phyloP scores from a whole-genome alignment of 1,140 invertebrate species.

The Aphaenogaster rudis region DNA sequence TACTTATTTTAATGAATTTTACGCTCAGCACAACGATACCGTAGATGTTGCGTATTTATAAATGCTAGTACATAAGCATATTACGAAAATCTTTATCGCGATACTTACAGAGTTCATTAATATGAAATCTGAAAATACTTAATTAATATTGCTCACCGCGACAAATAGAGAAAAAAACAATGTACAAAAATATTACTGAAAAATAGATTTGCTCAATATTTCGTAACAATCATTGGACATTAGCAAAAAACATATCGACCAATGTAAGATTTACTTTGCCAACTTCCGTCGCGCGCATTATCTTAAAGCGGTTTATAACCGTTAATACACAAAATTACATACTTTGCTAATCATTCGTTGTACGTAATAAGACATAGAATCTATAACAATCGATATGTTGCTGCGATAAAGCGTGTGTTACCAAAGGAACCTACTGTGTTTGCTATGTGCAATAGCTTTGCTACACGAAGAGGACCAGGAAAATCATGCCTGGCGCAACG shows the following conservation, averaged over 20 bases:
- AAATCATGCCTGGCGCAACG: background rate
- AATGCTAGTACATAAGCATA: background rate
- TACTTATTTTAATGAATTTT: slow-evolving; percentile 53
- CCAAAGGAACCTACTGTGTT: background rate
- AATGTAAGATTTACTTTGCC: slow-evolving; percentile 21
- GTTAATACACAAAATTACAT: background rate
- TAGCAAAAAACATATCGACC: background rate
- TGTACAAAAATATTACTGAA: background rate
- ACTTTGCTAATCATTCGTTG: background rate
- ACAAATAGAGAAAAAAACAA: background rate
- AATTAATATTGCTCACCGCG: background rate
- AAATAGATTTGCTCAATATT: background rate
- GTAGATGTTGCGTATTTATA: background rate
- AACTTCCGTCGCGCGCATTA: background rate
- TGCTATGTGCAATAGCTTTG: background rate
- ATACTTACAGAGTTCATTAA: background rate
- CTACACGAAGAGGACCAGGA: background rate
- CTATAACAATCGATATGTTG: slow-evolving; percentile 16
- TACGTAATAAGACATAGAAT: background rate
- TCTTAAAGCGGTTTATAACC: background rate
- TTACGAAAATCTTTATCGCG: slow-evolving; percentile 12
- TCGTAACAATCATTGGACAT: background rate
- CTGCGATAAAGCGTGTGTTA: slow-evolving; percentile 5
- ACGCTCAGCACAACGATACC: background rate
- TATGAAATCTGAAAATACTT: slow-evolving; percentile 7